Evolutionary conservation across 1,140 invertebrate genomes (phyloP), one percentile per base, ranked within the genome.

Genomic region (Drosophila littoralis): DNA sequence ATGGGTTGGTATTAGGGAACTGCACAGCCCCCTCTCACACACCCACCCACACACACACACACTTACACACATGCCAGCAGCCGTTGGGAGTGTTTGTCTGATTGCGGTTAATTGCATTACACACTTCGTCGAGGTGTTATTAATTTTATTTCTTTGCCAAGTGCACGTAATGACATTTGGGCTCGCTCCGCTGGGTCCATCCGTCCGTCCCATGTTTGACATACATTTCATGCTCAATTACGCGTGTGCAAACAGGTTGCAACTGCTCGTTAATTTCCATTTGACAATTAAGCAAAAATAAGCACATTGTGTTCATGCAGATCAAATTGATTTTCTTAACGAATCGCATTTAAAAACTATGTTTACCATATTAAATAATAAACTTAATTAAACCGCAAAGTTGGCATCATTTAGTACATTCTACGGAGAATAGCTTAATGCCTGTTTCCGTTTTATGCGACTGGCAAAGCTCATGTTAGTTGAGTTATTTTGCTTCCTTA

Each of bases 21-120:
- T 10, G 28, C 22, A 13, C 45, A 42, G 6, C n/a, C 6, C n/a
- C 22, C 9, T 12, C 0, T 10, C 28, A 13, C n/a, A 6, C 13
- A 28, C 42, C 8, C 9, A 15, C 15, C 9, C 35, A 35, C 38
- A 71, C 7, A 35, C 13, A 42, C 22, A 46, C 32, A 33, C 46
- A 59, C 52, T 40, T 42, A 22, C 6, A 45, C 40, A 32, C 59
- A 38, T 15, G n/a, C 5, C 54, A 43, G 9, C 22, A 43, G 55
- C 40, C 40, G 35, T 17, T 51, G 17, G 45, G 51, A 28, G 69
- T 69, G 71, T 69, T 61, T 74, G 28, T 43, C 51, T 69, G 66
- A 75, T 64, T 75, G 58, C 45, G 66, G 63, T 75, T 75, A 75
- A 75, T 75, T 75, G 72, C 72, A 75, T 70, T 69, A 43, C 57